Percentiles rank a stretch among this genome's conserved stretches.
Conservation (phyloP, 2,113 vertebrate genomes). For the Falcunculus frontatus region DNA sequence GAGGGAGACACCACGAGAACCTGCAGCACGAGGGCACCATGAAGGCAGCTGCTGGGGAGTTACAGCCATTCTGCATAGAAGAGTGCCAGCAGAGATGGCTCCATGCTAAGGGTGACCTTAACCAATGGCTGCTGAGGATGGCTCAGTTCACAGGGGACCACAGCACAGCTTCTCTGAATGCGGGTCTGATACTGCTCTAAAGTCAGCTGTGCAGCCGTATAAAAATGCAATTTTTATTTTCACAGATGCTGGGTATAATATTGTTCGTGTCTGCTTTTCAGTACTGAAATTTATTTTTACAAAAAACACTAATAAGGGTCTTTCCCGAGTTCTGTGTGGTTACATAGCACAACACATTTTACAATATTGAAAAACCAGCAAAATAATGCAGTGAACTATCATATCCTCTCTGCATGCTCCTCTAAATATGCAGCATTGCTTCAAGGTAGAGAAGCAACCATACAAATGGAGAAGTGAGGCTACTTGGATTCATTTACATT, state of each 20-base stretch:
- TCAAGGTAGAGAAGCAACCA: not conserved
- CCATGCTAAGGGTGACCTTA: not conserved
- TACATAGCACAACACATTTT: not conserved
- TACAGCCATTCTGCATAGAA: not conserved
- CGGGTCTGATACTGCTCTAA: not conserved
- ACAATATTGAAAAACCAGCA: not conserved
- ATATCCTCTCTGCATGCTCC: not conserved
- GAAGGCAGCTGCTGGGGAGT: not conserved
- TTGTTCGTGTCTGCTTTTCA: rapidly evolving
- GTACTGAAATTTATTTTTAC: not conserved
- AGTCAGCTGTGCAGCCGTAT: not conserved
- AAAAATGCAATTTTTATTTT: not conserved
- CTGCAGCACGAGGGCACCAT: not conserved
- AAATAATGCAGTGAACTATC: not conserved
- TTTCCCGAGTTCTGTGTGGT: not conserved
- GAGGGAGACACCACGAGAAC: not conserved
- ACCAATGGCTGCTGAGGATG: not conserved
- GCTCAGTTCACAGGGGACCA: not conserved
- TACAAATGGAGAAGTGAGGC: not conserved
- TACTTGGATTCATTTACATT: not conserved
- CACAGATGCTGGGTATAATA: not conserved
- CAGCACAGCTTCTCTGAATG: not conserved
- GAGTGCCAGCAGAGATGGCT: not conserved
- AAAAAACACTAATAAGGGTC: not conserved
- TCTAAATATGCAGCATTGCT: not conserved